A percentile compares a stretch with the other conserved stretches of the same genome.
Conservation (phyloP, 1,140 invertebrate genomes). For the Augochlora pura region DNA sequence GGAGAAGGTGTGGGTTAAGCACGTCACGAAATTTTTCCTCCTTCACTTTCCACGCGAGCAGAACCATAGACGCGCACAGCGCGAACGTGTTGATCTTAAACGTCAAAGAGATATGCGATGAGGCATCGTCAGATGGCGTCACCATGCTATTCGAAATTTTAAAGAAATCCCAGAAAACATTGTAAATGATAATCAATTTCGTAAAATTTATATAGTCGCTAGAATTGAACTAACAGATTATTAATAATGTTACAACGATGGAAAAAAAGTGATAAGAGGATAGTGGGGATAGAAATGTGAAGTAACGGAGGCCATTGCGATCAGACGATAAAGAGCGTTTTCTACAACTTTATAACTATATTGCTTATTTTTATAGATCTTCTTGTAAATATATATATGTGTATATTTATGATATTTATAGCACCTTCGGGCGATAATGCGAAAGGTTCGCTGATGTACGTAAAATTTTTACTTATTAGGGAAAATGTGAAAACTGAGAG, state of each 20-base stretch:
- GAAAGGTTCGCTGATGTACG: neutral
- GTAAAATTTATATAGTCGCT: neutral
- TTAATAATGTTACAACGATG: neutral
- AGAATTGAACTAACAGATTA: neutral
- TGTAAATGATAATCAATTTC: neutral
- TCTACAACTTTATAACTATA: too few relatives aligned
- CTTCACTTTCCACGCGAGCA: conserved; percentile 63
- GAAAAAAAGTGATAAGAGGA: neutral
- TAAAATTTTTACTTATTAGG: neutral
- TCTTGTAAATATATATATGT: neutral
- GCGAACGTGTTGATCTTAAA: conserved; percentile 41
- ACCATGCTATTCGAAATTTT: conserved; percentile 9
- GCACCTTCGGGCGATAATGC: too few relatives aligned
- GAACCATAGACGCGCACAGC: conserved; percentile 48
- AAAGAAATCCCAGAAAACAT: neutral
- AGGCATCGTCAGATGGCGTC: conserved; percentile 39
- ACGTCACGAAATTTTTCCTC: conserved; percentile 62
- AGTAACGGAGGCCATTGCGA: too few relatives aligned
- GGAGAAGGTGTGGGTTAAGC: conserved; percentile 50
- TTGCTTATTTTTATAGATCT: neutral
- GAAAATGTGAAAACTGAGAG: too few relatives aligned
- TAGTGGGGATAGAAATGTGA: too few relatives aligned
- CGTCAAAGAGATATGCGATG: conserved; percentile 37
- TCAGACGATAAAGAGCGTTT: too few relatives aligned
- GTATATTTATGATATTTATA: neutral